Evolutionary conservation across 2,797 vertebrate genomes (phyloP).

Genomic region (Anguilla marmorata): DNA sequence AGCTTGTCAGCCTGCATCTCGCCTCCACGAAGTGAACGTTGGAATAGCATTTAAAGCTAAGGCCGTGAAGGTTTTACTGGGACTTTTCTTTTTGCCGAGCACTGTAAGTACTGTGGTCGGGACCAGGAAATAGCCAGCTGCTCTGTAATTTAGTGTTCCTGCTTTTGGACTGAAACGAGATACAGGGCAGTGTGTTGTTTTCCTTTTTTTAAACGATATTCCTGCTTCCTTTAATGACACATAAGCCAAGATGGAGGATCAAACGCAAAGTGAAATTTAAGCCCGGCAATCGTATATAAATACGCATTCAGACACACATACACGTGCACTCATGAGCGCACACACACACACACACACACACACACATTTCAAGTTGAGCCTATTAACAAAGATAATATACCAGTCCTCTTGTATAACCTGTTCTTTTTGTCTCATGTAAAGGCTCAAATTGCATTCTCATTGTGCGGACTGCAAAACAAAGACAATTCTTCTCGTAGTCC

Average conservation of each 20-base stretch:
- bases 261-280: conserved; percentile 40
- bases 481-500: not conserved
- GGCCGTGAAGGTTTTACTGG: not conserved
- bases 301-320: not conserved
- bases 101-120: not conserved
- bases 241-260: conserved; percentile 45
- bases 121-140: conserved; percentile 34
- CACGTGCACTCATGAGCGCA: not conserved
- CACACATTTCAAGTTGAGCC: not conserved
- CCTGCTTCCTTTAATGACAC: conserved; percentile 40
- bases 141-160: conserved; percentile 52
- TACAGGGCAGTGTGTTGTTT: conserved; percentile 27
- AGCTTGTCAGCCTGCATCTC: not conserved
- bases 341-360: conserved; percentile 29
- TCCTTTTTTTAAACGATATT: conserved; percentile 27
- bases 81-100: not conserved
- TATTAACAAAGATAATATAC: conserved; percentile 21
- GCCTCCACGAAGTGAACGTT: not conserved
- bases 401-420: conserved; percentile 10
- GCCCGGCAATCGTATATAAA: conserved; percentile 26
- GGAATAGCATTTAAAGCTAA: not conserved
- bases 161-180: conserved; percentile 42
- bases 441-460: conserved; percentile 14
- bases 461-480: not conserved
- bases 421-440: conserved; percentile 7